These are phyloP conservation scores for Leucophenga montana DNA, from an alignment of 2,888 invertebrate species.

Conservation along the genomic window DNA sequence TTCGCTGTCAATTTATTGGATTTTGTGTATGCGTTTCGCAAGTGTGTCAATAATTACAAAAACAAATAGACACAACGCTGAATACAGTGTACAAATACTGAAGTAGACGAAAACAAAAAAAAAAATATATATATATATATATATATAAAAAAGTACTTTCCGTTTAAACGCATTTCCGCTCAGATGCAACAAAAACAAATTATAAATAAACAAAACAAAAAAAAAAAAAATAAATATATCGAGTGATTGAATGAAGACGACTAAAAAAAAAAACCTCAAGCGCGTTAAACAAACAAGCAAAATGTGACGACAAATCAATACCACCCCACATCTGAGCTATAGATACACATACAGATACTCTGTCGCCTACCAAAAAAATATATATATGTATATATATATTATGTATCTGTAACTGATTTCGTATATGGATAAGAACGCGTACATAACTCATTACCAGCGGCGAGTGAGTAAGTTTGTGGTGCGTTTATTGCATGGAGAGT, in stretches of 20 bases:
- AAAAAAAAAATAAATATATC: conserved; percentile 30
- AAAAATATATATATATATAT: not conserved
- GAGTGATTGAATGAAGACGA: conserved; percentile 37
- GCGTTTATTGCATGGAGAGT: too few species aligned
- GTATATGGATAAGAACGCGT: conserved; percentile 59
- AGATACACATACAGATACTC: conserved; percentile 28
- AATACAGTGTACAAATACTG: not conserved
- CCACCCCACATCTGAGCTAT: conserved; percentile 33
- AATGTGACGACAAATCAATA: conserved; percentile 64
- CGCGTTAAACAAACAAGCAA: conserved; percentile 59
- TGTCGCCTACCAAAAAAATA: not conserved
- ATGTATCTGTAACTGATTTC: conserved; percentile 48
- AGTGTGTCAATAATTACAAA: conserved; percentile 62
- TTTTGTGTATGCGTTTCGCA: conserved; percentile 53
- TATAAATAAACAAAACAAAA: conserved; percentile 55
- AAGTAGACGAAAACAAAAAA: not conserved
- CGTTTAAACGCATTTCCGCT: conserved; percentile 55
- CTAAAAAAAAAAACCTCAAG: conserved; percentile 26
- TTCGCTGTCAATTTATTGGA: conserved; percentile 37
- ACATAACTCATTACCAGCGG: conserved; percentile 59
- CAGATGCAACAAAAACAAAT: conserved; percentile 45
- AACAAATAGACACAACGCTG: conserved; percentile 41
- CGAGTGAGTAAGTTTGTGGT: too few species aligned
- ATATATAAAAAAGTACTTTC: conserved; percentile 23
- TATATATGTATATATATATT: conserved; percentile 40